Base-by-base conservation (phyloP, 2,888 invertebrate species). In the Epinotia bilunana region DNA sequence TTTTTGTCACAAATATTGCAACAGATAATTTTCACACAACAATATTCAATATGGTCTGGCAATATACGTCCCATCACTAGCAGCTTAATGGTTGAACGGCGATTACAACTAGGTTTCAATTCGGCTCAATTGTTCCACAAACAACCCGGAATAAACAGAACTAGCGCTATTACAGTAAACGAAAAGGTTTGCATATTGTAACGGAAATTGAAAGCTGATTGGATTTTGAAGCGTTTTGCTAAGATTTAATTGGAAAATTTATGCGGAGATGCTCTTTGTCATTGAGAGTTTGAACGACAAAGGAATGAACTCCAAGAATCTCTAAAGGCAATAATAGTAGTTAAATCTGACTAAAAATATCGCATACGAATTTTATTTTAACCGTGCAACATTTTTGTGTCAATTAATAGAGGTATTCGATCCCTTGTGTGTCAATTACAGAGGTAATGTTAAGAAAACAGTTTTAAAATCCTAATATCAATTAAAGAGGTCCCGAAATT, bases 51-150 rank as follows among this genome's bases (percentile, higher is more conserved):
- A 28, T 13, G 4, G 13, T 33, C 16, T 57, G 16, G 20, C 68
- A 68, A 68, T n/a, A 60, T 46, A n/a, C 12, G 1, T 13, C 43
- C 18, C 74, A 60, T 53, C 74, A 2, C 70, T 74, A 71, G 1
- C 60, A 23, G 60, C 53, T 28, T 65, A 74, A 71, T 71, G 60
- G 74, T 60, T 60, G 58, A 18, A 18, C 61, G 9, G 33, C 58
- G 70, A 74, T 74, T 74, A 74, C 70, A 71, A 71, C 74, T 74
- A 74, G 74, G 64, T 74, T 71, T 64, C 74, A 74, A 74, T 74
- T 71, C 53, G 70, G 23, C 58, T 74, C 64, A 16, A 74, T 74
- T 65, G 74, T 71, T 53, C 70, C 49, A 60, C 74, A 74, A 74
- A 74, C 60, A 74, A 20, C 65, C 12, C 58, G 0, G 49, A 39